Base-by-base conservation (phyloP, 2,113 vertebrate genomes). In the Nothobranchius furzeri region DNA sequence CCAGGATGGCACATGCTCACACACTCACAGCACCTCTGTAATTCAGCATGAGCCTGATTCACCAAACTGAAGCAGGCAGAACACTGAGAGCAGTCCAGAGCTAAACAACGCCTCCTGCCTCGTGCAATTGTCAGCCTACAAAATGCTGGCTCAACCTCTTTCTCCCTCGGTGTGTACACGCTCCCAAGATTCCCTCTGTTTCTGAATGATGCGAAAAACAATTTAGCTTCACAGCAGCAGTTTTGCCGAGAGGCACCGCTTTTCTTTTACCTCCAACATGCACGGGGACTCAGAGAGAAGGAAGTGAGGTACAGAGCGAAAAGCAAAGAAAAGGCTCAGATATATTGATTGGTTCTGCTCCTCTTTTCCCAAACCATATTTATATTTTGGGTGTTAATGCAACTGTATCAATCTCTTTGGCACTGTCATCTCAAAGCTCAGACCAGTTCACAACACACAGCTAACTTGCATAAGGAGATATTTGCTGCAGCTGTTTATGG, bases 221-320 rank as follows among this genome's bases (percentile, higher is more conserved):
- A 82, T 87, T 82, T 85, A 69, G 67, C 70, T 87, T 85, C 83
- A 82, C 83, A 84, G 77, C 79, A 76, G 76, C 73, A 79, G 76
- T 81, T 73, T 74, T 71, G 62, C 53, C 35, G 17, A 75, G 65
- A 78, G 76, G 80, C 68, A 73, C 49, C 76, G 79, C 64, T 86
- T 52, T 64, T 64, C 70, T 82, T 69, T 78, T 57, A 78, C 73
- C 57, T 51, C 48, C 63, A 65, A 25, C 51, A 77, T 60, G 74
- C 68, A 79, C 20, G 48, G 56, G 67, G 46, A 78, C 74, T 40
- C 6, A 49, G 15, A 67, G 20, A 30, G 48, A 50, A 59, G 60
- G 50, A 59, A 63, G 20, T 20, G 57, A 64, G 51, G 36, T 3
- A 30, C 13, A 51, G 11, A 50, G 42, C 37, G 13, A 61, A 55